Conservation (phyloP, 2,888 invertebrate species). For the Lepidonotus clava region DNA sequence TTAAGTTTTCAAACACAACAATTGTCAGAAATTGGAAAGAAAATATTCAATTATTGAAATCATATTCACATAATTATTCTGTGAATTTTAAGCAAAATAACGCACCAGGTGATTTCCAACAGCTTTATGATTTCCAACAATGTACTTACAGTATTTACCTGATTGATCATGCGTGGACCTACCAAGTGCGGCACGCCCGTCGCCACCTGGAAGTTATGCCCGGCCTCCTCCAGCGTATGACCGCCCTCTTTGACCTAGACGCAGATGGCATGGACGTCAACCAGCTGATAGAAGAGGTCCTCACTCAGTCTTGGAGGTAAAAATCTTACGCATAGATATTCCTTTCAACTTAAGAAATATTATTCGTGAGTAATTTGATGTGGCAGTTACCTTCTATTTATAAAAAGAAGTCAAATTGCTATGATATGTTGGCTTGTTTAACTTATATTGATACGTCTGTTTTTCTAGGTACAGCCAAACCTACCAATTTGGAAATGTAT, state of each 20-base stretch:
- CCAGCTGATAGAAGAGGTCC: constrained; percentile 84
- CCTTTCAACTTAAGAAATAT: no score
- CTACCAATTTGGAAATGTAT: constrained; percentile 85
- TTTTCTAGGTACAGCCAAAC: constrained; percentile 85
- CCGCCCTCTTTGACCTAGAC: constrained; percentile 85
- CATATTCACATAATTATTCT: no score
- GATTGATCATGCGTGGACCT: constrained; percentile 96
- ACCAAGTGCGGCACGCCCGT: constrained; percentile 84
- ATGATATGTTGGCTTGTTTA: neutral
- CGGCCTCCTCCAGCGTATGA: constrained; percentile 87
- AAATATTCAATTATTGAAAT: no score
- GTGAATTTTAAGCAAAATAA: no score
- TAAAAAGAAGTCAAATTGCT: no score
- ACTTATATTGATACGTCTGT: neutral
- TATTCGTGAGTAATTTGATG: neutral
- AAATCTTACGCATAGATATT: constrained; percentile 42
- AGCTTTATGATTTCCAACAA: no score
- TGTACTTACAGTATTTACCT: constrained; percentile 87
- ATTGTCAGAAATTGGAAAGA: no score
- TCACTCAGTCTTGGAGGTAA: constrained; percentile 87
- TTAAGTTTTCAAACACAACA: no score
- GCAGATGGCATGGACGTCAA: constrained; percentile 73
- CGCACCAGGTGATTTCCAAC: no score
- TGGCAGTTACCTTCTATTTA: neutral
- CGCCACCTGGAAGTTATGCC: constrained; percentile 85